Evolutionary conservation across 2,113 vertebrate genomes (phyloP), one percentile per base, ranked within the genome.

Genomic region (Oxyruncus cristatus): DNA sequence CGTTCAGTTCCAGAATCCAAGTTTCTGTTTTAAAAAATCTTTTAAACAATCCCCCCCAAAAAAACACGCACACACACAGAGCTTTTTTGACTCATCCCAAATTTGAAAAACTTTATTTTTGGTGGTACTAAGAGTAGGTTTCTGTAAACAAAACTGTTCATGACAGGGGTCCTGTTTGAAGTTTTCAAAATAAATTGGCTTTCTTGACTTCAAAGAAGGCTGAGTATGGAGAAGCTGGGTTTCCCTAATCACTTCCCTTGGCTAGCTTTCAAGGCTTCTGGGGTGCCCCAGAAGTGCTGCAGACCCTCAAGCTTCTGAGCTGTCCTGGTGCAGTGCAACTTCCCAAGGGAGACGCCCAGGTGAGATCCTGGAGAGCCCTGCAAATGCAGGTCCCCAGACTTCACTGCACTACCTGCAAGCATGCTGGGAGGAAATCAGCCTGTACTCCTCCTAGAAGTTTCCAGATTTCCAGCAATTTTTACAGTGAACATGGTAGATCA

Each of bases 11-110:
- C 39, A 59, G 37, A 88, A 61, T 56, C 13, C 24, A 61, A 62
- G 30, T 39, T 70, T 74, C 61, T 77, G 24, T 44, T 49, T 89
- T 7, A 30, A 44, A 76, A 70, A 37, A 8, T 23, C 8, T 37
- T 92, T 39, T 3, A 9, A 74, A 78, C 26, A n/a, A 8, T 39
- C 4, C 30, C 30, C 13, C 3, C 26, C 27, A 78, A 62, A 42
- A 0, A 9, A 49, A 73, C 10, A 41, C 12, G 9, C 2, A 37
- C 17, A 23, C 22, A 20, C 8, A 27, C 6, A 16, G 2, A 15
- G 8, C 7, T 42, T 68, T 80, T 73, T 32, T n/a, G 26, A 67
- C 42, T 63, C 24, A 77, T n/a, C 59, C 17, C 37, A 32, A 8
- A 88, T 79, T 39, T 56, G 22, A 70, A 82, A 89, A 76, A 26